These are phyloP conservation scores for Lamproptera curius DNA, from an alignment of 2,888 invertebrate genomes.

Conservation along the genomic window DNA sequence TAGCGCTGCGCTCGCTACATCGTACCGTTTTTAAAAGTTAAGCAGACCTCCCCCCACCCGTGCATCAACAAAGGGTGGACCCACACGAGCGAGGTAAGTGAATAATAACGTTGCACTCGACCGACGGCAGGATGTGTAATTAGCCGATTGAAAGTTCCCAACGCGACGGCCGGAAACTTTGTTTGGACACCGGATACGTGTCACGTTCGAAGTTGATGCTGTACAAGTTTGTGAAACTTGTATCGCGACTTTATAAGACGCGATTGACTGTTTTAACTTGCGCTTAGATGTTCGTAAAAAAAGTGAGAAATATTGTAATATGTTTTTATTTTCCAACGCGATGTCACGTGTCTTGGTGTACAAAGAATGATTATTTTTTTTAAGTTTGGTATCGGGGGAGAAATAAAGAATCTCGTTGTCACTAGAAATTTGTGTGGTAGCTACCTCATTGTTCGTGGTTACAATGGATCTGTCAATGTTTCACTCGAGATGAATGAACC, in stretches of 20 bases:
- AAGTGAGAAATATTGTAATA: too few relatives aligned
- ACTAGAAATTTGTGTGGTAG: constrained; percentile 48
- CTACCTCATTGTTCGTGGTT: constrained; percentile 54
- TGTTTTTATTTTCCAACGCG: too few relatives aligned
- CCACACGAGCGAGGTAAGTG: constrained; percentile 47
- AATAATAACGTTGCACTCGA: constrained; percentile 10
- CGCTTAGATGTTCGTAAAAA: too few relatives aligned
- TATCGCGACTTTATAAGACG: too few relatives aligned
- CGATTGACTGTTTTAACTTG: too few relatives aligned
- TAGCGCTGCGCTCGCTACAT: constrained; percentile 63
- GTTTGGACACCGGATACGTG: constrained; percentile 4
- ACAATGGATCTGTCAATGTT: constrained; percentile 72
- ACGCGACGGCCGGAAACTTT: constrained; percentile 10
- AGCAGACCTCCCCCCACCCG: constrained; percentile 59
- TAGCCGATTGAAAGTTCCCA: constrained; percentile 22
- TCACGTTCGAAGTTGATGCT: not conserved
- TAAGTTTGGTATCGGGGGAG: too few relatives aligned
- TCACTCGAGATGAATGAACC: constrained; percentile 62
- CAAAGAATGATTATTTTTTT: not conserved
- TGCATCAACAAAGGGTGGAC: constrained; percentile 49
- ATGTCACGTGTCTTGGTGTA: too few relatives aligned
- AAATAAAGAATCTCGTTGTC: constrained; percentile 33
- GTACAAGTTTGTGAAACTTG: not conserved
- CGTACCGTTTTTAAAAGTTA: constrained; percentile 64
- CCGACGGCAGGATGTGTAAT: constrained; percentile 6